phyloP scores from a whole-genome alignment of 2,113 vertebrate genomes.

The Tychaedon coryphoeus region DNA sequence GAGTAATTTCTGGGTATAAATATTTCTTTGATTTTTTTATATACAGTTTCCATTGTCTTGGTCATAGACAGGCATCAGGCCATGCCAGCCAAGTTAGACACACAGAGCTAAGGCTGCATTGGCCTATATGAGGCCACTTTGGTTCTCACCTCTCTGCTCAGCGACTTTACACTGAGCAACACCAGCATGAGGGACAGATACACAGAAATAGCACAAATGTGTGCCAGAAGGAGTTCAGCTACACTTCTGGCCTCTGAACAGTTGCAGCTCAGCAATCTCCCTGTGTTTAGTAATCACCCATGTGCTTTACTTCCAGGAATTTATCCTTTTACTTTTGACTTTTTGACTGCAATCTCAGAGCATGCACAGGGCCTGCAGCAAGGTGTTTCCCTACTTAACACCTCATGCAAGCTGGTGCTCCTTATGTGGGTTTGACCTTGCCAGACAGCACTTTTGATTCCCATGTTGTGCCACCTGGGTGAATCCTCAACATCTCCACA shows the following conservation, averaged over 20 bases:
- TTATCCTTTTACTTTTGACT: not conserved
- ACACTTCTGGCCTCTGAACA: not conserved
- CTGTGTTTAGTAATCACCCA: not conserved
- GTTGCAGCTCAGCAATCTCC: not conserved
- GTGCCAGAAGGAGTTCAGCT: not conserved
- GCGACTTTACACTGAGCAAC: not conserved
- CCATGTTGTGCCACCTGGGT: not conserved
- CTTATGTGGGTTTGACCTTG: not conserved
- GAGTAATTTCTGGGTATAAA: not conserved
- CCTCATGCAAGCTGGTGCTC: accelerated
- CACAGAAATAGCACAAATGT: not conserved
- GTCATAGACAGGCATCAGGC: not conserved
- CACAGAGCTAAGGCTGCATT: not conserved
- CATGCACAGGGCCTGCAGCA: not conserved
- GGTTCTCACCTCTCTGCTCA: not conserved
- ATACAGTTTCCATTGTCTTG: not conserved
- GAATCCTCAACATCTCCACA: not conserved
- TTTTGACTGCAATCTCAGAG: not conserved
- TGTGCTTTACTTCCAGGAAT: not conserved
- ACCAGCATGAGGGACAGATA: not conserved
- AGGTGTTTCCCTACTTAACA: not conserved
- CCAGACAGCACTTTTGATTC: not conserved
- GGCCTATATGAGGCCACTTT: not conserved
- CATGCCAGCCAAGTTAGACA: not conserved
- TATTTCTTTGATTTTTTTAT: not conserved